Evolutionary conservation across 1,140 invertebrate genomes (phyloP).

Genomic region (Pectinophora gossypiella): DNA sequence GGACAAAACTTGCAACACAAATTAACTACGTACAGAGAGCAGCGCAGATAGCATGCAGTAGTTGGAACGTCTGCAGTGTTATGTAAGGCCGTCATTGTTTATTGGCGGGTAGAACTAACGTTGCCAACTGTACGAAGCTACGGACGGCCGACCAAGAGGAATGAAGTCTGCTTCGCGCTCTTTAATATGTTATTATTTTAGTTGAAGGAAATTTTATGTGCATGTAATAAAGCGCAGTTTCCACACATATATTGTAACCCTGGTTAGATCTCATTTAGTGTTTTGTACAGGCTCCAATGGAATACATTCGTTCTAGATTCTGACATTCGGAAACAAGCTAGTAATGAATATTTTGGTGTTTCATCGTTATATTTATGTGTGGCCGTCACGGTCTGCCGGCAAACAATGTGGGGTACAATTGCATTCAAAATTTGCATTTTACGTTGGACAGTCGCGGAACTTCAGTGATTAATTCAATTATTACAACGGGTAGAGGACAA

Average conservation of each 20-base stretch:
- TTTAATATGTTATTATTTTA: not conserved
- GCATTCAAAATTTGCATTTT: conserved; percentile 62
- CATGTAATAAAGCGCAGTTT: not conserved
- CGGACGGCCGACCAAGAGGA: conserved; percentile 49
- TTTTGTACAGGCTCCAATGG: not conserved
- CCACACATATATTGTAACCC: not conserved
- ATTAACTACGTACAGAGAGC: not conserved
- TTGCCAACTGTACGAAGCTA: conserved; percentile 17
- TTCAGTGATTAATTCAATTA: conserved; percentile 51
- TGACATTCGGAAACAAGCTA: conserved; percentile 2
- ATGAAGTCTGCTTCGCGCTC: conserved; percentile 32
- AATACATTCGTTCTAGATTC: not conserved
- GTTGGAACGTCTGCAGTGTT: no score
- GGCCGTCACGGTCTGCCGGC: conserved; percentile 48
- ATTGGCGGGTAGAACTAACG: not conserved
- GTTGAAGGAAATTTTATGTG: not conserved
- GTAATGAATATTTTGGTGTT: conserved; percentile 50
- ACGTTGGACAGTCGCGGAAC: conserved; percentile 41
- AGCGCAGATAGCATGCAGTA: no score
- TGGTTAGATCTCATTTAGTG: not conserved
- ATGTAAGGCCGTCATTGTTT: no score
- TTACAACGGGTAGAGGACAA: conserved; percentile 33
- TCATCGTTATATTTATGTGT: conserved; percentile 17
- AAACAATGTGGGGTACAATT: conserved; percentile 49
- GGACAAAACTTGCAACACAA: not conserved